phyloP scores from a whole-genome alignment of 2,113 vertebrate genomes.

The Catharus minimus region DNA sequence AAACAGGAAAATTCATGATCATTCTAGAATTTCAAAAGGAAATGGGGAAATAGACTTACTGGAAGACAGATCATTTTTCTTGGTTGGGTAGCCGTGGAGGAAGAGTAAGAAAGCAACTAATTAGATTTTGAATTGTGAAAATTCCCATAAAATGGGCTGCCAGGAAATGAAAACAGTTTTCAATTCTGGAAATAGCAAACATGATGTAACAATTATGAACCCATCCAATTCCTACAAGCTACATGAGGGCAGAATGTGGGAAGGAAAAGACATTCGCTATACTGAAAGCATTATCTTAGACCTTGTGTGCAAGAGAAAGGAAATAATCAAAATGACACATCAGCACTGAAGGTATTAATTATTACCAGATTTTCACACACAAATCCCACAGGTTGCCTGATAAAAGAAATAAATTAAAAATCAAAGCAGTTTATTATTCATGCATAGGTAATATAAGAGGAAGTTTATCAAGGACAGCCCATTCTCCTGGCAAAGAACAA shows the following conservation, averaged over 20 bases:
- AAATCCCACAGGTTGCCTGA: background rate
- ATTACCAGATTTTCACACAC: background rate
- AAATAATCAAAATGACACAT: background rate
- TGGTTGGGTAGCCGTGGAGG: background rate
- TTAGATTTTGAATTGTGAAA: background rate
- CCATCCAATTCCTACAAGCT: background rate
- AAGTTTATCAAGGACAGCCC: background rate
- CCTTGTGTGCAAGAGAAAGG: background rate
- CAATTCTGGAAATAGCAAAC: background rate
- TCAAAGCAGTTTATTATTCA: conserved; percentile 1
- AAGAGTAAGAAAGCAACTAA: background rate
- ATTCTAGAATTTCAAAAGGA: background rate
- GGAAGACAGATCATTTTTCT: background rate
- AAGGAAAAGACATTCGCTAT: background rate
- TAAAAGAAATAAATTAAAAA: conserved; percentile 2
- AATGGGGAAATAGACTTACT: background rate
- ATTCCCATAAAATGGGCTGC: background rate
- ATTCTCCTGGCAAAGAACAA: background rate
- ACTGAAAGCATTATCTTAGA: background rate
- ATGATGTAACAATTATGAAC: background rate
- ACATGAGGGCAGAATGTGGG: background rate
- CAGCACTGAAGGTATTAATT: background rate
- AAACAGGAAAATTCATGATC: background rate
- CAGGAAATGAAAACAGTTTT: conserved; percentile 10
- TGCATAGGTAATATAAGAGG: background rate